Percentiles rank a stretch among this genome's conserved stretches.
These are phyloP conservation scores for Promerops cafer DNA, from an alignment of 2,113 vertebrate genomes.

Conservation along the genomic window DNA sequence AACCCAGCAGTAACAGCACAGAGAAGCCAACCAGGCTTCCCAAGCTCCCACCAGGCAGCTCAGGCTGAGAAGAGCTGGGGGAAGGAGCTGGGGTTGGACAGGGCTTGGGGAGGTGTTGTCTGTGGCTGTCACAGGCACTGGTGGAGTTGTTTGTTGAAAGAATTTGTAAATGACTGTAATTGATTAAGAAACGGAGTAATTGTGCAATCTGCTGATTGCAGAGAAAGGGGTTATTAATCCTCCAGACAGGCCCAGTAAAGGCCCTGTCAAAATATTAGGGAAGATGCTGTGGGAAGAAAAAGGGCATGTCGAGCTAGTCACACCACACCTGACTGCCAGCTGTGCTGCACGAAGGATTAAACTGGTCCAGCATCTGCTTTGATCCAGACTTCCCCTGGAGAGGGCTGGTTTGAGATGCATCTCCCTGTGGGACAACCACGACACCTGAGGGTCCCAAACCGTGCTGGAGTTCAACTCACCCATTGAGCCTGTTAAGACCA, in stretches of 20 bases:
- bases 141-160: not conserved
- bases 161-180: not conserved
- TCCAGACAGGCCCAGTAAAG: not conserved
- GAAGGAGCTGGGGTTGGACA: not conserved
- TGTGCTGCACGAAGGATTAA: not conserved
- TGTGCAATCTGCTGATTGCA: not conserved
- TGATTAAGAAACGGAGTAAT: not conserved
- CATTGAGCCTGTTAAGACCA: not conserved
- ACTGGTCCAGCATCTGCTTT: not conserved
- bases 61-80: not conserved
- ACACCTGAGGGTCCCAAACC: not conserved
- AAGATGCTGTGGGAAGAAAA: not conserved
- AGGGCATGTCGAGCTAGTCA: fast-evolving
- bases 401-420: not conserved
- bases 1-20: not conserved
- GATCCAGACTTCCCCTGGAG: not conserved
- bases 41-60: not conserved
- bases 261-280: not conserved
- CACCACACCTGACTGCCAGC: not conserved
- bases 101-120: not conserved
- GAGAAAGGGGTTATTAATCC: not conserved
- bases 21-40: not conserved
- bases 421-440: not conserved
- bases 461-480: not conserved
- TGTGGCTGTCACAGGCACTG: not conserved